Conservation (phyloP, 2,797 vertebrate genomes). For the Vireo griseus region DNA sequence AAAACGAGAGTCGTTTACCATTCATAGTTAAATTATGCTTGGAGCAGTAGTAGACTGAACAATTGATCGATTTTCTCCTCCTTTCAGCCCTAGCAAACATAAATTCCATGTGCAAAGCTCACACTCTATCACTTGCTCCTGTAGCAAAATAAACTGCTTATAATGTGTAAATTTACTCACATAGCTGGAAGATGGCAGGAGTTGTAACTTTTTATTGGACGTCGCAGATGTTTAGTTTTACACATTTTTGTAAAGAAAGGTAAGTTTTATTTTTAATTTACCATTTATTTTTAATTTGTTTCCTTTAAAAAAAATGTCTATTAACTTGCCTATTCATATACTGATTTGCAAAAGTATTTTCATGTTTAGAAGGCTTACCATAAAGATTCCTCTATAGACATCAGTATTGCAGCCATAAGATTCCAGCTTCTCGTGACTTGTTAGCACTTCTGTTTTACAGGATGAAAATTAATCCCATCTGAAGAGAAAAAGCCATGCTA, state of each 20-base stretch:
- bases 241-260: slow-evolving; percentile 21
- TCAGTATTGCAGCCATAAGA: fast-evolving
- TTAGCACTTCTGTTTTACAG: background rate
- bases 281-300: background rate
- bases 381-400: background rate
- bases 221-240: background rate
- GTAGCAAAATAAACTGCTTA: background rate
- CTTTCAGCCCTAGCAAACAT: slow-evolving; percentile 14
- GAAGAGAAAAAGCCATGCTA: background rate
- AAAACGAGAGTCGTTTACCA: background rate
- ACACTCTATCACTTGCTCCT: background rate
- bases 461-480: background rate
- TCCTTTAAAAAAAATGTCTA: background rate
- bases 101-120: slow-evolving; percentile 6
- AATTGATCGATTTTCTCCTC: slow-evolving; percentile 49
- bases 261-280: slow-evolving; percentile 38
- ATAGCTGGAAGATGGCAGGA: background rate
- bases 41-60: background rate
- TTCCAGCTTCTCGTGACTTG: background rate
- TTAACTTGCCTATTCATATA: background rate
- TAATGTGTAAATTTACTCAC: background rate
- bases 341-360: background rate
- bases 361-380: background rate
- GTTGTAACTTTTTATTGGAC: background rate
- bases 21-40: background rate